Percentiles rank a stretch among this genome's conserved stretches.
phyloP scores from a whole-genome alignment of 2,113 vertebrate genomes.

The Danio rerio region GRCz12tu NC_133192.1:2147001-2147500 shows the following conservation, averaged over 20 bases:
- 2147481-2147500: background rate
- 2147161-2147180: background rate
- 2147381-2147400: constrained; percentile 75
- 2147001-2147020: background rate
- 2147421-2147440: constrained; percentile 70
- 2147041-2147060: constrained; percentile 25
- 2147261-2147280: background rate
- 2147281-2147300: background rate
- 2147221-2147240: background rate
- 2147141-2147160: background rate
- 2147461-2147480: constrained; percentile 58
- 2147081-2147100: background rate
- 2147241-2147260: background rate
- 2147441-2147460: constrained; percentile 64
- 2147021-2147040: background rate
- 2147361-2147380: constrained; percentile 83
- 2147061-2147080: background rate
- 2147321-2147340: constrained; percentile 63
- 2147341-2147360: constrained; percentile 71
- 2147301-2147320: constrained; percentile 56
- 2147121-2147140: background rate
- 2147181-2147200: background rate
- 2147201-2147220: constrained; percentile 2
- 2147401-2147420: constrained; percentile 77
- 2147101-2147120: background rate